Evolutionary conservation across 30 jellyfish, hydroid and myxozoan species (phyloP), one percentile per base, ranked within the genome.

Genomic region (Chironex yamaguchii): DNA sequence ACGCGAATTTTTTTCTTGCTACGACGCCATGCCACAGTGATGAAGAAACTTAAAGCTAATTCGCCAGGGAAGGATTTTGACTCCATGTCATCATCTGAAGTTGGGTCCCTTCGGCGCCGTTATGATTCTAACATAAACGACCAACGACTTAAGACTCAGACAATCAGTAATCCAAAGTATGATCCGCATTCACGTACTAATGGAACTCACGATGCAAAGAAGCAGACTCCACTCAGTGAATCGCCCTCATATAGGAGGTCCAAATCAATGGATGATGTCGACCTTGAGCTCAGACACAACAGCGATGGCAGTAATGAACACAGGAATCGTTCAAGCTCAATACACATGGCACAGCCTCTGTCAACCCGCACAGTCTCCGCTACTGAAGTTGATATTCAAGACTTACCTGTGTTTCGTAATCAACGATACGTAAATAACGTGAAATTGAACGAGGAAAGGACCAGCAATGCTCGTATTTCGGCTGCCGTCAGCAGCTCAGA

Each of bases 1-100:
- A 12, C 82, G 52, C 82, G 94, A 32, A 94, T 94, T 36, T 94
- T 86, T 62, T 29, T 76, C 22, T 25, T 94, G 28, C 62, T 94
- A 87, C 34, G 68, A 36, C 75, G 85, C 29, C 99, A 94, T 73
- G 97, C 89, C 48, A 84, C 53, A 32, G 58, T 71, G 14, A 71
- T 89, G 97, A 42, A 42, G 58, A 42, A 42, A 42, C n/a, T n/a
- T n/a, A 42, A 42, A 42, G 13, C 17, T 9, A 17, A 17, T 42
- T 9, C 17, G 13, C 9, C 9, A 42, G 9, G 58, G 9, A 9
- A 42, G 58, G 58, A 42, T 17, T 42, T 6, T 42, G 58, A 42
- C 17, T 9, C 9, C 9, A 6, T 6, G 13, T 42, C 58, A 6
- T 42, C 58, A 6, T 42, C 58, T 42, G 58, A 42, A 42, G 58